Evolutionary conservation across 2,888 invertebrate species (phyloP).

Genomic region (Linnaemya tessellans): DNA sequence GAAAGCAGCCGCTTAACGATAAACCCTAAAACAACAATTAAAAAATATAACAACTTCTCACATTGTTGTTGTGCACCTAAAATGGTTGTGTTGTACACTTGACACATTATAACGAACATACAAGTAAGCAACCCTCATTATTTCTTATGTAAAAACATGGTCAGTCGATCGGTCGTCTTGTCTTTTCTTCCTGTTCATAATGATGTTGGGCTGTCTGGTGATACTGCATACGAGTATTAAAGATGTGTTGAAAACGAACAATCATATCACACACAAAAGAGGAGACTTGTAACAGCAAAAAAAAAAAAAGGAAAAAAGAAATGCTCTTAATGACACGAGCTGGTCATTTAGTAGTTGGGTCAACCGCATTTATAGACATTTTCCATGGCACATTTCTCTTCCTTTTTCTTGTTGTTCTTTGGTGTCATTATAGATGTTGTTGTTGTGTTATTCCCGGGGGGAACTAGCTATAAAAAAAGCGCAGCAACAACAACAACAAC

Average conservation of each 20-base stretch:
- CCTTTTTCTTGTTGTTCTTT: neutral
- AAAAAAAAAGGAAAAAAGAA: neutral
- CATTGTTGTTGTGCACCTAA: neutral
- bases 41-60: neutral
- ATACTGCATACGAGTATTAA: neutral
- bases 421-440: neutral
- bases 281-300: neutral
- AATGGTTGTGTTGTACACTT: slow-evolving; percentile 9
- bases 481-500: neutral
- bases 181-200: neutral
- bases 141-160: slow-evolving; percentile 1
- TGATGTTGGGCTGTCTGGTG: neutral
- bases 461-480: neutral
- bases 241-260: slow-evolving; percentile 26
- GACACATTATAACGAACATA: neutral
- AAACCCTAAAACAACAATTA: neutral
- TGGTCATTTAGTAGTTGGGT: slow-evolving; percentile 8
- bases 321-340: slow-evolving; percentile 10
- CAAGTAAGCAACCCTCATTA: slow-evolving; percentile 25
- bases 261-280: neutral
- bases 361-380: slow-evolving; percentile 14
- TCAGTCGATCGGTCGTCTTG: neutral
- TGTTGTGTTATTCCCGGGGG: neutral
- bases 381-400: slow-evolving; percentile 5
- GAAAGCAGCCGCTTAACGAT: slow-evolving; percentile 1